A percentile compares a stretch with the other conserved stretches of the same genome.
Evolutionary conservation across 2,797 vertebrate genomes (phyloP).

Genomic region (Mus minutoides): DNA sequence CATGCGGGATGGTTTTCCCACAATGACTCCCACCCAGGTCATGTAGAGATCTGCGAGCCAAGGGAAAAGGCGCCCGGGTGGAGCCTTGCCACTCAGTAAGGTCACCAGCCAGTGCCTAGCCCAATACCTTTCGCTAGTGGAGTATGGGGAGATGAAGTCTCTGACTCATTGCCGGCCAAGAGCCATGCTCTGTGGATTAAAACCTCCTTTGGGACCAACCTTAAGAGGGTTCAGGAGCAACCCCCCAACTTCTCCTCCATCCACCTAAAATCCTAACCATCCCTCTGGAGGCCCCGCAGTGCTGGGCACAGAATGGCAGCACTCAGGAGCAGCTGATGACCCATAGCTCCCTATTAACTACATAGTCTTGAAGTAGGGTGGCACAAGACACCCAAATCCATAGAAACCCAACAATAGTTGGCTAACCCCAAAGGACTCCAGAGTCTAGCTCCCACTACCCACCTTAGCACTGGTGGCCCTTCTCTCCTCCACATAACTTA

Average conservation of each 20-base stretch:
- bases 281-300: neutral
- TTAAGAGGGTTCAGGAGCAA: neutral
- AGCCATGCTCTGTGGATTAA: neutral
- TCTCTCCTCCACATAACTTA: neutral
- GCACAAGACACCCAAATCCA: neutral
- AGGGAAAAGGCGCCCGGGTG: neutral
- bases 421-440: neutral
- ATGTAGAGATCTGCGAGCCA: neutral
- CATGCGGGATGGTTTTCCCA: neutral
- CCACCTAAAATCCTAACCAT: neutral
- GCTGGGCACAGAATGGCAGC: neutral
- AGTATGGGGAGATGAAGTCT: neutral
- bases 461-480: neutral
- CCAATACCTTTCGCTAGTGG: neutral
- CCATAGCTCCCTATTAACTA: neutral
- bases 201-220: neutral
- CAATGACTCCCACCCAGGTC: neutral
- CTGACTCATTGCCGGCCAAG: neutral
- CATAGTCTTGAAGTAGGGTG: neutral
- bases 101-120: neutral
- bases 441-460: neutral
- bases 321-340: neutral
- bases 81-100: neutral
- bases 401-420: neutral
- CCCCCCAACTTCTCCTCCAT: neutral